Percentiles rank a stretch among this genome's conserved stretches.
These are phyloP conservation scores for Hymenopus coronatus DNA, from an alignment of 2,888 invertebrate species.

Conservation along the genomic window DNA sequence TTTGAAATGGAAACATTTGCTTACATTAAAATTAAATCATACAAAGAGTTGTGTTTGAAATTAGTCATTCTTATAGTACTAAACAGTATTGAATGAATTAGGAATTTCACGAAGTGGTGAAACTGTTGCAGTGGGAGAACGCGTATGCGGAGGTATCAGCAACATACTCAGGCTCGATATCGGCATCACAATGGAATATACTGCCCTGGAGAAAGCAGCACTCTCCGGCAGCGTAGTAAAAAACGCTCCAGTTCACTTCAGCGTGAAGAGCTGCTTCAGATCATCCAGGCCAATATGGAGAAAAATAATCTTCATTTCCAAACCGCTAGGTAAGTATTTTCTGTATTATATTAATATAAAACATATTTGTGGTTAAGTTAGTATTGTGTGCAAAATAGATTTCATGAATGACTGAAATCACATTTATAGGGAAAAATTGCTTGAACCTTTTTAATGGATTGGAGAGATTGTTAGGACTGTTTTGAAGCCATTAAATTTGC, in stretches of 20 bases:
- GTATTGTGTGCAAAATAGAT: not conserved
- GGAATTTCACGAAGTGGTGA: not conserved
- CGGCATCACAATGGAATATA: constrained; percentile 42
- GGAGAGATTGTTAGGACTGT: no score
- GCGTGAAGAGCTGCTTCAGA: constrained; percentile 78
- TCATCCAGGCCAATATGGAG: constrained; percentile 88
- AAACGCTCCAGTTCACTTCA: constrained; percentile 72
- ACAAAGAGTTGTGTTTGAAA: no score
- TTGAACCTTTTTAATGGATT: no score
- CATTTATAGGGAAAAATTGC: not conserved
- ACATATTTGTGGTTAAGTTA: not conserved
- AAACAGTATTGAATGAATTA: not conserved
- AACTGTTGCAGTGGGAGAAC: constrained; percentile 14
- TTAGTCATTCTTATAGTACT: no score
- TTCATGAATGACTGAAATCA: not conserved
- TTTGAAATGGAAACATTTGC: no score
- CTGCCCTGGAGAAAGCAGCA: constrained; percentile 5
- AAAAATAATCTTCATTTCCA: constrained; percentile 85
- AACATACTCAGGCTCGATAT: constrained; percentile 44
- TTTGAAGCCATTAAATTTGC: no score
- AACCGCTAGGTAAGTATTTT: constrained; percentile 63
- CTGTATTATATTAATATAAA: not conserved
- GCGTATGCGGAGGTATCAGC: constrained; percentile 37
- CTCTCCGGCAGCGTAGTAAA: constrained; percentile 48
- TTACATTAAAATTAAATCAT: no score